Evolutionary conservation across 2,888 invertebrate species (phyloP).

Genomic region (Thera obeliscata): DNA sequence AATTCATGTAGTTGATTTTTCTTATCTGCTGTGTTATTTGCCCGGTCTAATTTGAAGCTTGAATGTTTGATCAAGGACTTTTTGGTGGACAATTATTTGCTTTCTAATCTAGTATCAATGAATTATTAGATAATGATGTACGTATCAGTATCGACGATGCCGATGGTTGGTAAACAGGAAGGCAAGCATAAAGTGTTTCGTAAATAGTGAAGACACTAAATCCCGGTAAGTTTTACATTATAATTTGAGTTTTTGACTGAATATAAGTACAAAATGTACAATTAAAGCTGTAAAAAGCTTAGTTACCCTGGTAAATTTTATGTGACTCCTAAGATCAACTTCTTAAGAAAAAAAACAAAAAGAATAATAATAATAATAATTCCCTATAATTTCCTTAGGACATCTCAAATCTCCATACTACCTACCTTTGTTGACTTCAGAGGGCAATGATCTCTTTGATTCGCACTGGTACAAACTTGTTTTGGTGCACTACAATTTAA

Average conservation of each 20-base stretch:
- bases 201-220: constrained; percentile 17
- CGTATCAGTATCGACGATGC: constrained; percentile 42
- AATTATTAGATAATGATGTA: constrained; percentile 49
- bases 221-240: constrained; percentile 21
- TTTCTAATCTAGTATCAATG: constrained; percentile 57
- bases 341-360: too few relatives aligned
- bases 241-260: not conserved
- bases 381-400: too few relatives aligned
- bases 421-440: too few relatives aligned
- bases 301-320: too few relatives aligned
- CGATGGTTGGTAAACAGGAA: constrained; percentile 50
- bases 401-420: too few relatives aligned
- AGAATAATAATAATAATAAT: too few relatives aligned
- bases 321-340: too few relatives aligned
- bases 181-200: constrained; percentile 39
- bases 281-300: too few relatives aligned
- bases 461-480: too few relatives aligned
- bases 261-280: not conserved
- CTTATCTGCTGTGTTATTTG: not conserved
- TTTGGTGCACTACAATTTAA: too few relatives aligned
- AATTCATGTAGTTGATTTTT: not conserved
- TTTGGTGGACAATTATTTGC: constrained; percentile 51
- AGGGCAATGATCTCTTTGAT: too few relatives aligned
- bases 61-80: constrained; percentile 57
- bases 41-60: not conserved